Base-by-base conservation (phyloP, 2,888 invertebrate species). In the Drosophila setosimentum region DNA sequence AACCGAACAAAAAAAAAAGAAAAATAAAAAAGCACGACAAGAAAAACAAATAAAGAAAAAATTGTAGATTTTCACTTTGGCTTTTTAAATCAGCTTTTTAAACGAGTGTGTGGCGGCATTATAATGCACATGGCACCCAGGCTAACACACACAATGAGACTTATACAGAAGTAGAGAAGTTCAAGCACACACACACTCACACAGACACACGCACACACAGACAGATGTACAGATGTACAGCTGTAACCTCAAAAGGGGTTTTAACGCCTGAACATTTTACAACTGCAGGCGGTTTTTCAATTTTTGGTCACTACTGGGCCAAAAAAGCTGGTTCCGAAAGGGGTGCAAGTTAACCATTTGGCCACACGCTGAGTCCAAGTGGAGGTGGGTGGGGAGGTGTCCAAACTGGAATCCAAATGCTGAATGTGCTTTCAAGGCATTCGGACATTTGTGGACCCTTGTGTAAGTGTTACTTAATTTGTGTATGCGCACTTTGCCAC, bases 261-360 rank as follows among this genome's bases (percentile, higher is more conserved):
- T 87, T 87, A 84, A 87, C 90, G 87, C 89, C 90, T 87, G 82
- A 88, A 83, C 90, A 90, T 84, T 89, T 89, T 82, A 86, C 90
- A 88, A 90, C 89, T 90, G 89, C 87, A 89, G 90, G 90, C 90
- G 87, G 80, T 89, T 87, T 85, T 90, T 83, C 84, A 87, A 90
- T 87, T 87, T 87, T 88, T 89, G 87, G 82, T 80, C 78, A 88
- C 72, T 73, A 62, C 66, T 54, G 59, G 18, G 61, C 64, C 64
- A 70, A 87, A 89, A 89, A 83, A 74, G 78, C 57, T 45, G 42
- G 16, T 54, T 32, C 27, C 5, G 18, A 45, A 21, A 18, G 21
- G 16, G 55, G 8, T n/a, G 10, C 6, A 21, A 29, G 33, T 45
- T 78, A 73, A 77, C 74, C 63, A 50, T 62, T 80, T 80, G 68